Evolutionary conservation across 1,140 invertebrate genomes (phyloP), one percentile per base, ranked within the genome.

Genomic region (Diorhabda sublineata): DNA sequence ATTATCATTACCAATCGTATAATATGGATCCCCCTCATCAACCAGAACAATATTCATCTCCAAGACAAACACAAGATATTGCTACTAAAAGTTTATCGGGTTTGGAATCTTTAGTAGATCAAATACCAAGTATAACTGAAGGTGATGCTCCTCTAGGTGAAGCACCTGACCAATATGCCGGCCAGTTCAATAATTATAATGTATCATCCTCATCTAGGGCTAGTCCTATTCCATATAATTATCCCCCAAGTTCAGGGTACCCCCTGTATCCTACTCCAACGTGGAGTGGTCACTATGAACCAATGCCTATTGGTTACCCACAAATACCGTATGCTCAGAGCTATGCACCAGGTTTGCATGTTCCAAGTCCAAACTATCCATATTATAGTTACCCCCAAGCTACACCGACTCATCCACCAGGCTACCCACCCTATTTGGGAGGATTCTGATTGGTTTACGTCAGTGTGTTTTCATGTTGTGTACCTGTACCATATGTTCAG

Each of bases 41-140:
- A 45, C 61, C 63, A 6, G 70, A 69, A 43, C 82, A 77, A 76
- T 84, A 70, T 77, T 75, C 67, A 76, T 79, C 74, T 67, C 77
- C 74, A 72, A 78, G 69, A 80, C 85, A 78, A 73, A 81, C 83
- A 43, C 87, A 92, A 74, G 93, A 95, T 81, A 90, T 95, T 2
- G 87, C 92, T 3, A 90, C 91, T 1, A 95, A 95, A 80, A 94
- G 92, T 76, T 82, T 95, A n/a, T 94, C 92, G 5, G 93, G 93
- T 47, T 83, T 95, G 3, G 93, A 95, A 81, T 95, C 92, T 11
- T 82, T 96, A 6, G 93, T 96, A 41, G 93, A 95, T 83, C 93
- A 95, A 84, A 96, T 95, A 79, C 93, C 93, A 5, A 92, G 91
- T 74, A 92, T 95, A 80, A 88, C 89, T 58, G 92, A 93, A 67